These are phyloP conservation scores for Picathartes gymnocephalus DNA, from an alignment of 2,113 vertebrate genomes.

Conservation along the genomic window DNA sequence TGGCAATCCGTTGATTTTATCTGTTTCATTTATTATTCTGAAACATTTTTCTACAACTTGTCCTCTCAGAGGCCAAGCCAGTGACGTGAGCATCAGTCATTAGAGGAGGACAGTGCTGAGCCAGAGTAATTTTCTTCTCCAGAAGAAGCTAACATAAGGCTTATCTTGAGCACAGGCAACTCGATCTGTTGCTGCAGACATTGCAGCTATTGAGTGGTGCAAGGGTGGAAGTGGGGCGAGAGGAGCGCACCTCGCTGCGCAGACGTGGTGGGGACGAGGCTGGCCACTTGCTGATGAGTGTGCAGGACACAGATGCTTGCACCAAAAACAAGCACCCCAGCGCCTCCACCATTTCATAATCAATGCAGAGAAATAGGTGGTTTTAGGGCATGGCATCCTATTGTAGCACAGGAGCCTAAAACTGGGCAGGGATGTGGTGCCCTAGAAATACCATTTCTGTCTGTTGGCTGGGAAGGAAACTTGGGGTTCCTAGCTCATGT, in stretches of 20 bases:
- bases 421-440: background rate
- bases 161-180: background rate
- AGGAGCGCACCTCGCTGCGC: accelerated
- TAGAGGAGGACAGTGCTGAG: background rate
- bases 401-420: background rate
- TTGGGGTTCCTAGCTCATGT: background rate
- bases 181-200: background rate
- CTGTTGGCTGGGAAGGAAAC: background rate
- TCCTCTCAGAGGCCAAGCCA: background rate
- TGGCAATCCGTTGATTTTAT: background rate
- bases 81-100: accelerated
- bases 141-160: background rate
- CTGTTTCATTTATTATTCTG: background rate
- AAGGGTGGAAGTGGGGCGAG: accelerated
- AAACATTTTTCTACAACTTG: background rate
- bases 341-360: background rate
- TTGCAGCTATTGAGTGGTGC: background rate
- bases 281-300: background rate
- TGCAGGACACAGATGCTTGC: background rate
- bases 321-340: background rate
- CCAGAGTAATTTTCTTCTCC: background rate
- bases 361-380: accelerated
- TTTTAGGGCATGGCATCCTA: background rate
- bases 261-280: accelerated
- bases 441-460: background rate